Base-by-base conservation (phyloP, 2,113 vertebrate genomes). In the Acanthochromis polyacanthus region DNA sequence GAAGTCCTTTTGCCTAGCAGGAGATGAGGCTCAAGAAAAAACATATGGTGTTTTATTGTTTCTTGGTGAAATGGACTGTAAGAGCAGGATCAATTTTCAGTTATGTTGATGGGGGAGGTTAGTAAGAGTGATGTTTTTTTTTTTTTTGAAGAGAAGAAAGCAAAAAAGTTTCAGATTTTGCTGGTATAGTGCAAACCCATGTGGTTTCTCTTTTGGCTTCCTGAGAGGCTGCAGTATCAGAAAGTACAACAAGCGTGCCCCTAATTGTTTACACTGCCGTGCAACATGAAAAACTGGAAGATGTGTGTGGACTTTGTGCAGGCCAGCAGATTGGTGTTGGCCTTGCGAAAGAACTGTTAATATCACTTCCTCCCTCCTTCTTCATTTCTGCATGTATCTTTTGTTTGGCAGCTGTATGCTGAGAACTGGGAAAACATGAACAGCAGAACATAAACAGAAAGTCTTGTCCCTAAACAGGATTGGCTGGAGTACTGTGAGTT, bases 11-110 rank as follows among this genome's bases (percentile, higher is more conserved):
- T 69, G 74, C 82, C 60, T 75, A 60, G 84, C 81, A 87, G 79
- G 70, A 81, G 74, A 64, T 23, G 20, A 76, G 66, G 73, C 65
- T 56, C 48, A 48, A 75, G 51, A 78, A 87, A 87, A 89, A 92
- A 74, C 85, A 92, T 84, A 92, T 90, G 89, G 66, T 67, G 81
- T 90, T 91, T 92, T 90, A 90, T 87, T 91, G 83, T 90, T 90
- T 91, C 77, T 68, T 25, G 28, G 63, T 76, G 80, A 75, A 59
- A 59, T 55, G 36, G 82, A 51, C 78, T 75, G 65, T 77, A 71
- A 75, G 46, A 58, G 78, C 75, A 59, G 56, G 73, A 86, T 70
- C 74, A 71, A 74, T 87, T 88, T 79, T 73, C 23, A 50, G 79
- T 52, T 63, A 5, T 62, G 57, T 71, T 73, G 51, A 45, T 38